Percentiles rank a stretch among this genome's conserved stretches.
Conservation (phyloP, 2,888 invertebrate species). For the Cantharis rustica region DNA sequence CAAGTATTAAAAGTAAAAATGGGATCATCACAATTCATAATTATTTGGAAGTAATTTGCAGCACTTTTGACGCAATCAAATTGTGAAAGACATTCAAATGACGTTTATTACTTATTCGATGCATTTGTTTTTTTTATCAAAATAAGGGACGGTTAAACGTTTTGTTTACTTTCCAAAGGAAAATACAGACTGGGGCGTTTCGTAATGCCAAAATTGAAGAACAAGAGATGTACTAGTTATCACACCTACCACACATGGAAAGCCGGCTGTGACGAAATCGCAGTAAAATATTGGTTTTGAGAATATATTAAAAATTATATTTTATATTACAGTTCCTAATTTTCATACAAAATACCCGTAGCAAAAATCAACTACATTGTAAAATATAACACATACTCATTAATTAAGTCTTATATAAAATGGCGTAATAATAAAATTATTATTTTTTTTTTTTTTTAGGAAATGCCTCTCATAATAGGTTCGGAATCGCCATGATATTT, state of each 20-base stretch:
- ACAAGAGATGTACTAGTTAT: too few species aligned
- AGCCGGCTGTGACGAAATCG: too few species aligned
- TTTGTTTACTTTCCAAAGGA: too few species aligned
- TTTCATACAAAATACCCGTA: not conserved
- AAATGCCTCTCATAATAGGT: not conserved
- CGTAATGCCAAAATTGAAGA: too few species aligned
- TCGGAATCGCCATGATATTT: constrained; percentile 15
- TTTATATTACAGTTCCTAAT: not conserved
- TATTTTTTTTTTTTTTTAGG: not conserved
- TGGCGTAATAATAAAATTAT: not conserved
- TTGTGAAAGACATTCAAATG: not conserved
- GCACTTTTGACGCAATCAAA: too few species aligned
- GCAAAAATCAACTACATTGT: not conserved
- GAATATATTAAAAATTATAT: not conserved
- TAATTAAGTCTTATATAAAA: not conserved
- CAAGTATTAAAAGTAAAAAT: not conserved
- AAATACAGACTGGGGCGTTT: too few species aligned
- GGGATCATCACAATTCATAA: not conserved
- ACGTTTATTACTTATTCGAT: not conserved
- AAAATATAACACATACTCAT: not conserved
- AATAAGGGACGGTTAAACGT: too few species aligned
- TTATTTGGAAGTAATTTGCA: not conserved
- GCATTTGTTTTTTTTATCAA: not conserved
- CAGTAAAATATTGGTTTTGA: too few species aligned
- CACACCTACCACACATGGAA: too few species aligned